Percentiles rank a stretch among this genome's conserved stretches.
Conservation (phyloP, 1,140 invertebrate genomes). For the Hyles euphorbiae region DNA sequence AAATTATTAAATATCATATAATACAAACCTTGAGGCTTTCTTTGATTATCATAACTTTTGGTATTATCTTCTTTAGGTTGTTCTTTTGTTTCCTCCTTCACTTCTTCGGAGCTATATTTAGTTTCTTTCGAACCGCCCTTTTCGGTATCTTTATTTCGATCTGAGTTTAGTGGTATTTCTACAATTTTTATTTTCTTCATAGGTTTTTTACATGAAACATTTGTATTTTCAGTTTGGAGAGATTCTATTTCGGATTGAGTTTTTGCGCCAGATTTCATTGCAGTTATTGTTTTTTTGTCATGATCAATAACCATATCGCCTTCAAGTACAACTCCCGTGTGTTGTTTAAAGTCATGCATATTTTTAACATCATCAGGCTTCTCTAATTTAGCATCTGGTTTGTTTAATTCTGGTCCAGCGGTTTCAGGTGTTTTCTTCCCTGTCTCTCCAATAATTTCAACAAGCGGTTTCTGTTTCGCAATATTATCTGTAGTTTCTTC, state of each 20-base stretch:
- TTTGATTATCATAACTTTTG: no score
- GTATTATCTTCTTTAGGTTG: no score
- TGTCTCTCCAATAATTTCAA: conserved; percentile 42
- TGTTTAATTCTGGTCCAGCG: not conserved
- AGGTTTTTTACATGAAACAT: conserved; percentile 6
- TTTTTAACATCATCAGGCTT: not conserved
- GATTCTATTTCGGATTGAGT: not conserved
- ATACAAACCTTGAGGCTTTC: no score
- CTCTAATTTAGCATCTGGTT: not conserved
- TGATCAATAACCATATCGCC: conserved; percentile 36
- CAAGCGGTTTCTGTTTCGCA: conserved; percentile 36
- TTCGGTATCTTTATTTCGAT: conserved; percentile 13
- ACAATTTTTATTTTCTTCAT: conserved; percentile 12
- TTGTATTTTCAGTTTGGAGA: not conserved
- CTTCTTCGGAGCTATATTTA: no score
- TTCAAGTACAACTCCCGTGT: conserved; percentile 23
- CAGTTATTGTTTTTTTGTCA: conserved; percentile 33
- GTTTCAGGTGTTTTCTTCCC: not conserved
- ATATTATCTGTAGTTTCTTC: conserved; percentile 11
- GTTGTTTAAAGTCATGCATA: not conserved
- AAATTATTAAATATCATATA: no score
- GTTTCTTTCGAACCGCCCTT: not conserved
- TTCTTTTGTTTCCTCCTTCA: no score
- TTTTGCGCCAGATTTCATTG: conserved; percentile 13
- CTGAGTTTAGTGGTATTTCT: conserved; percentile 1